Evolutionary conservation across 2,888 invertebrate genomes (phyloP).

Genomic region (Hemithea aestivaria): DNA sequence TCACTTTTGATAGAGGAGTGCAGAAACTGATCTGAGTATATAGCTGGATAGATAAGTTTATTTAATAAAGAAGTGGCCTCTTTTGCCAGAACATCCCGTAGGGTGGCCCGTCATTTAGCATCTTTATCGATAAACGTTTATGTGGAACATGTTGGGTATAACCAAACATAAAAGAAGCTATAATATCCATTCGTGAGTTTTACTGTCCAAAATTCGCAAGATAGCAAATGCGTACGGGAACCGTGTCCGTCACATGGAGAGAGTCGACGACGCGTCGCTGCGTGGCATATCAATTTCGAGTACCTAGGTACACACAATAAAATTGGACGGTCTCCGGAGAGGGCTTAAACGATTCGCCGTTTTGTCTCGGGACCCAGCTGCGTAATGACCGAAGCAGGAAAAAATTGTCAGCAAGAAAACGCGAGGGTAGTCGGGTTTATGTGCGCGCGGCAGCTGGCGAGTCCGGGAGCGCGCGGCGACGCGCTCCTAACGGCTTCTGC

Average conservation of each 20-base stretch:
- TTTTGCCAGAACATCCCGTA: constrained; percentile 5
- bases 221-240: constrained; percentile 45
- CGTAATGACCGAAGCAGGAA: constrained; percentile 77
- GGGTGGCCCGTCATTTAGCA: constrained; percentile 9
- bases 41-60: too few species aligned
- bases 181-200: constrained; percentile 32
- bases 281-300: constrained; percentile 76
- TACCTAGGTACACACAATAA: constrained; percentile 78
- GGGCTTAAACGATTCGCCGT: constrained; percentile 80
- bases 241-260: constrained; percentile 54
- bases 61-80: too few species aligned
- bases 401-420: constrained; percentile 80
- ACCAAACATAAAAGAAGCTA: constrained; percentile 27
- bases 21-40: too few species aligned
- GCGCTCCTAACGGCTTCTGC: constrained; percentile 76
- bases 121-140: constrained; percentile 12
- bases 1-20: too few species aligned
- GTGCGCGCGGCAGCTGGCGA: constrained; percentile 70
- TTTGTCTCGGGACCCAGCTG: constrained; percentile 79
- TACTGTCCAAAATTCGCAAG: constrained; percentile 40
- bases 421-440: constrained; percentile 78
- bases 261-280: constrained; percentile 54
- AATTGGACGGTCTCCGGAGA: constrained; percentile 77
- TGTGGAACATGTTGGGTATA: constrained; percentile 18
- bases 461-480: constrained; percentile 46